Conservation (phyloP, 2,113 vertebrate species). For the Peucedramus taeniatus region DNA sequence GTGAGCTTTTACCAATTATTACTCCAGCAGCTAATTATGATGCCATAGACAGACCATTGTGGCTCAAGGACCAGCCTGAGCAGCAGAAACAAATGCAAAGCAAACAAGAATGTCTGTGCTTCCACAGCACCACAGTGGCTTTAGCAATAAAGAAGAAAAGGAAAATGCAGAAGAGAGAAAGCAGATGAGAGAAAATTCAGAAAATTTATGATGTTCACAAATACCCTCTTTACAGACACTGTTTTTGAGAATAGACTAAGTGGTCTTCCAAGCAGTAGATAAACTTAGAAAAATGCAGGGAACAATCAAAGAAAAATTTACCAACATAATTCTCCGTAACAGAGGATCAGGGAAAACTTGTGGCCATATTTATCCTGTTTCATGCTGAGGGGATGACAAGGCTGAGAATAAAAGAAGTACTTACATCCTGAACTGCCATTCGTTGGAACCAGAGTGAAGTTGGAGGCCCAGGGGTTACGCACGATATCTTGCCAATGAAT, state of each 20-base stretch:
- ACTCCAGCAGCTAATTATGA: slow-evolving; percentile 52
- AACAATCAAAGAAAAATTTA: neutral
- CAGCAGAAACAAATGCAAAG: slow-evolving; percentile 41
- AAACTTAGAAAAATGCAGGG: neutral
- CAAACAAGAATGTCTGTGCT: slow-evolving; percentile 31
- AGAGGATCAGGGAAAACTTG: neutral
- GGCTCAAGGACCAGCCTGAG: slow-evolving; percentile 36
- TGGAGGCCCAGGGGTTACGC: slow-evolving; percentile 86
- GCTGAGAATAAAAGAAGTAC: slow-evolving; percentile 57
- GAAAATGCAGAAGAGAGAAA: neutral
- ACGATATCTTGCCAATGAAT: slow-evolving; percentile 97
- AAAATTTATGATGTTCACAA: neutral
- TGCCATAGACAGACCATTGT: neutral
- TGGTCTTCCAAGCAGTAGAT: neutral
- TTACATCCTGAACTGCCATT: slow-evolving; percentile 93
- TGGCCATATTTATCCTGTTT: neutral
- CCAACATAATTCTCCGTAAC: neutral
- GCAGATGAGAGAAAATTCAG: neutral
- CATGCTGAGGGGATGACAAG: neutral
- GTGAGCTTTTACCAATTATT: neutral
- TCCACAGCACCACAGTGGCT: neutral
- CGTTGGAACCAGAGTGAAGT: slow-evolving; percentile 90
- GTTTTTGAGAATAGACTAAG: neutral
- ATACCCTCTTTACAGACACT: neutral
- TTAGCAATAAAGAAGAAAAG: slow-evolving; percentile 9